Conservation (phyloP, 2,888 invertebrate species). For the Napeogenes inachia region DNA sequence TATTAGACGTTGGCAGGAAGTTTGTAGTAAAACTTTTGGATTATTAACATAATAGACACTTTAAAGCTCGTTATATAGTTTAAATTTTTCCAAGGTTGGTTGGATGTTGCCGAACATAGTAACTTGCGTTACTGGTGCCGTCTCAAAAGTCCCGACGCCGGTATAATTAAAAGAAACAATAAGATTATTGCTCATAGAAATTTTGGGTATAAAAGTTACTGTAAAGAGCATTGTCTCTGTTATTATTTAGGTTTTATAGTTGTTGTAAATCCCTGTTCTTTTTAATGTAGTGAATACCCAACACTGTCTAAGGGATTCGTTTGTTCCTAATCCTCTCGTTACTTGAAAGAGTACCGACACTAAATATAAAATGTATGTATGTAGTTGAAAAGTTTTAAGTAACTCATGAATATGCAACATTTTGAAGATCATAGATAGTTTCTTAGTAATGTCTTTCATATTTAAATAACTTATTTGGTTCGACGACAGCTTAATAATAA, state of each 20-base stretch:
- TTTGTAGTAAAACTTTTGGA: conserved; percentile 14
- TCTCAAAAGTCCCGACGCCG: conserved; percentile 24
- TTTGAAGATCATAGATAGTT: neutral
- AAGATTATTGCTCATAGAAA: conserved; percentile 43
- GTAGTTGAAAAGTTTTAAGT: conserved; percentile 42
- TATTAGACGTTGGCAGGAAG: conserved; percentile 12
- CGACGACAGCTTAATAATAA: too few relatives aligned
- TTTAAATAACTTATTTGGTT: too few relatives aligned
- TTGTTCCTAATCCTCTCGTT: conserved; percentile 20
- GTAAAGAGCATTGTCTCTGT: conserved; percentile 57
- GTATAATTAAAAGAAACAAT: conserved; percentile 41
- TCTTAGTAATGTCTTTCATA: too few relatives aligned
- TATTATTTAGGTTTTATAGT: conserved; percentile 49
- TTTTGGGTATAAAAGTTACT: conserved; percentile 46
- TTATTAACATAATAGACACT: conserved; percentile 7
- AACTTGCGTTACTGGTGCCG: neutral
- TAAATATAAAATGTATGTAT: conserved; percentile 21
- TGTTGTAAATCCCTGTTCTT: conserved; percentile 41
- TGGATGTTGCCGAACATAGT: neutral
- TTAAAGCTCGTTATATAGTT: conserved; percentile 7
- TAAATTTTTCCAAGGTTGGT: neutral
- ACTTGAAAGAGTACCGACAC: conserved; percentile 38
- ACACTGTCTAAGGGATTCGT: conserved; percentile 23
- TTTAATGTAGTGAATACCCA: conserved; percentile 37
- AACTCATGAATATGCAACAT: conserved; percentile 42